Conservation (phyloP, 2,888 invertebrate species). For the Congeria kusceri region DNA sequence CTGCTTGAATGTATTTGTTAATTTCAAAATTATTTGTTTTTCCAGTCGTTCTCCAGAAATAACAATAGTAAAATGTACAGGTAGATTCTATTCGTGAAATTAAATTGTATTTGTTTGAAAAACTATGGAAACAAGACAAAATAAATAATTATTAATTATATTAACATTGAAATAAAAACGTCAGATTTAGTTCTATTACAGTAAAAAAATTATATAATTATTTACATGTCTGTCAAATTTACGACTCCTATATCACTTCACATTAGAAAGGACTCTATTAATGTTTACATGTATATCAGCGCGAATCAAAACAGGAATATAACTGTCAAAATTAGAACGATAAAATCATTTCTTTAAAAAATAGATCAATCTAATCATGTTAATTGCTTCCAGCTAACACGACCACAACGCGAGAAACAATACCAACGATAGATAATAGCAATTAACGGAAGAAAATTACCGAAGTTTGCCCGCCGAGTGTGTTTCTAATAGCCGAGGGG, state of each 20-base stretch:
- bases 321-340: background rate
- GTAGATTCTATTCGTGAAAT: too few species aligned
- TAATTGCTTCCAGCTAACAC: background rate
- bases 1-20: too few species aligned
- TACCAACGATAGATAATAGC: background rate
- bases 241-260: background rate
- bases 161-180: background rate
- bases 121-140: background rate
- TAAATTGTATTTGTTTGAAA: too few species aligned
- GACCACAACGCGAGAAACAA: background rate
- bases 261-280: background rate
- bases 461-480: too few species aligned
- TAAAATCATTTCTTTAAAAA: background rate
- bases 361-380: background rate
- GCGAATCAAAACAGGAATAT: slow-evolving; percentile 5
- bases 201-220: background rate
- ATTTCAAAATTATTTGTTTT: too few species aligned
- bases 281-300: slow-evolving; percentile 8
- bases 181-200: background rate
- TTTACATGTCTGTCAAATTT: slow-evolving; percentile 2
- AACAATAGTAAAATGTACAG: too few species aligned
- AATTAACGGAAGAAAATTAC: background rate
- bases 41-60: too few species aligned
- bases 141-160: background rate
- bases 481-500: background rate